Evolutionary conservation across 2,113 vertebrate species (phyloP).

Genomic region (Cheirogaleus medius): DNA sequence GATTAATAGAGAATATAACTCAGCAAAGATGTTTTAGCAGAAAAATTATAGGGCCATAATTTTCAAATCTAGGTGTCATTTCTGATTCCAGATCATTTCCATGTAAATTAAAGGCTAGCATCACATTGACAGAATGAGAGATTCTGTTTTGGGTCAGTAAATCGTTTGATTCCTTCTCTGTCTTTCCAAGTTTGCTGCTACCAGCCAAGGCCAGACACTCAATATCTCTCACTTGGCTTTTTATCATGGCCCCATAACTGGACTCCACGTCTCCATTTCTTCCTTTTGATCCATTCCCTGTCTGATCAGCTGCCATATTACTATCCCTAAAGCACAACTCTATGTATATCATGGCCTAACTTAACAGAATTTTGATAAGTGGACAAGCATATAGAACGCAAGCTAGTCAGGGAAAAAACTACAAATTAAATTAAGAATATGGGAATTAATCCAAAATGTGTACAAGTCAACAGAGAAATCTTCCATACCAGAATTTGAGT

Average conservation of each 20-base stretch:
- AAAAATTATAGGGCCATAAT: constrained; percentile 53
- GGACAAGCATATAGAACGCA: not conserved
- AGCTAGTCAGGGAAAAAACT: not conserved
- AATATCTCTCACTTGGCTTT: not conserved
- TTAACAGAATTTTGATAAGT: constrained; percentile 32
- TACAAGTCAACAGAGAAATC: not conserved
- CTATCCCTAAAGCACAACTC: not conserved
- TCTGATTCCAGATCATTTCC: constrained; percentile 51
- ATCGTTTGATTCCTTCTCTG: not conserved
- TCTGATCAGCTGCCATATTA: not conserved
- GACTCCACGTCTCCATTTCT: not conserved
- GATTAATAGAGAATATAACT: constrained; percentile 57
- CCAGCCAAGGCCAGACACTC: not conserved
- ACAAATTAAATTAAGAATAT: not conserved
- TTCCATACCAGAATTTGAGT: not conserved
- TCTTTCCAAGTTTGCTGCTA: constrained; percentile 4
- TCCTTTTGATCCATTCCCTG: not conserved
- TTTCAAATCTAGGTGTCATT: constrained; percentile 61
- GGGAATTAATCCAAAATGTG: not conserved
- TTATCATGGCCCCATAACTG: not conserved
- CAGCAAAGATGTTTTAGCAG: constrained; percentile 5
- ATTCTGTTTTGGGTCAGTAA: constrained; percentile 36
- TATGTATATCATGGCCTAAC: not conserved
- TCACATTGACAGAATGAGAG: constrained; percentile 40
- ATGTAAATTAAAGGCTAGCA: constrained; percentile 56